These are phyloP conservation scores for Heliangelus exortis DNA, from an alignment of 2,797 vertebrate species.

Conservation along the genomic window DNA sequence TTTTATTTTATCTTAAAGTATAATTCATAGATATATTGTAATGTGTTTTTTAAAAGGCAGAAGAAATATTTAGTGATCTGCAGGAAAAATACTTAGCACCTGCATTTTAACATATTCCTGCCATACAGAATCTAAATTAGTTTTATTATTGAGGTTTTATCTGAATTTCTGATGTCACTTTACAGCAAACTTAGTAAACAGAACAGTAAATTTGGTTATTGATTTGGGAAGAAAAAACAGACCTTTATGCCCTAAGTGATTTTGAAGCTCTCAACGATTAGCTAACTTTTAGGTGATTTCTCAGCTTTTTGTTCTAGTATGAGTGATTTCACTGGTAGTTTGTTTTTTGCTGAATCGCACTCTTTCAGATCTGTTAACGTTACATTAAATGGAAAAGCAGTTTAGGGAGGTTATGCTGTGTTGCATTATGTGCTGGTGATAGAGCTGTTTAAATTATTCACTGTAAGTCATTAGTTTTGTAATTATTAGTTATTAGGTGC, in stretches of 20 bases:
- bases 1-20: not conserved
- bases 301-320: not conserved
- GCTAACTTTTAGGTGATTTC: not conserved
- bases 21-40: not conserved
- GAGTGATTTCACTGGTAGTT: not conserved
- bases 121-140: not conserved
- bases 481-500: not conserved
- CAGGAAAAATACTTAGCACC: not conserved
- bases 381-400: not conserved
- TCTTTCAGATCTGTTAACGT: constrained; percentile 35
- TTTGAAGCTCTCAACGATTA: not conserved
- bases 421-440: not conserved
- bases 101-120: not conserved
- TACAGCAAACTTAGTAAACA: not conserved
- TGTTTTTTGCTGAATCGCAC: not conserved
- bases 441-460: constrained; percentile 34
- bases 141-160: not conserved
- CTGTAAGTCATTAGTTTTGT: not conserved
- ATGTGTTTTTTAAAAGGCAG: not conserved
- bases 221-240: not conserved
- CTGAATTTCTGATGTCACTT: constrained; percentile 3
- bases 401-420: not conserved
- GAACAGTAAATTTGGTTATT: not conserved
- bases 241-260: not conserved
- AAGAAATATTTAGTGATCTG: not conserved